Conservation (phyloP, 2,888 invertebrate species). For the Actias luna region DNA sequence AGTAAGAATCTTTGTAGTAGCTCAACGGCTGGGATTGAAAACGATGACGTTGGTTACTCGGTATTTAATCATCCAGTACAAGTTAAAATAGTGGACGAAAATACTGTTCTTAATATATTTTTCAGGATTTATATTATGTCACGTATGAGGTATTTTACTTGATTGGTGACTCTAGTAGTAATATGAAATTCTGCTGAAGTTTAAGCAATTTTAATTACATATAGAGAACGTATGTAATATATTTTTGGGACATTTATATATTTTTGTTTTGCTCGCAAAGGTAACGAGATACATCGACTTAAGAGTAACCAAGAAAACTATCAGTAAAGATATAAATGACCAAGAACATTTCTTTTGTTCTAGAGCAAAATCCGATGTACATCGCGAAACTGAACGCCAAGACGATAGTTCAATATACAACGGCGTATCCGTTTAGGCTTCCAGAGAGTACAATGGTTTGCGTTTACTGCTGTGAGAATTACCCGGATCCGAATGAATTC, state of each 20-base stretch:
- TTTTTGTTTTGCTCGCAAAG: not conserved
- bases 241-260: not conserved
- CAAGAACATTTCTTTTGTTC: slow-evolving; percentile 69
- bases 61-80: too few relatives aligned
- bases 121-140: too few relatives aligned
- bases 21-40: too few relatives aligned
- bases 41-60: too few relatives aligned
- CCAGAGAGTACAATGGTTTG: slow-evolving; percentile 64
- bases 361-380: slow-evolving; percentile 59
- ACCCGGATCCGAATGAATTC: slow-evolving; percentile 49
- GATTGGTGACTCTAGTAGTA: too few relatives aligned
- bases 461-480: slow-evolving; percentile 66
- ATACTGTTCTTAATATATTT: too few relatives aligned
- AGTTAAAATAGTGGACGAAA: too few relatives aligned
- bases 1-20: too few relatives aligned
- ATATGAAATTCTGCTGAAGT: not conserved
- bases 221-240: not conserved
- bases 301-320: slow-evolving; percentile 19
- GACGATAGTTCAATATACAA: slow-evolving; percentile 65
- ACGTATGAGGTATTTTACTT: too few relatives aligned
- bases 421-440: slow-evolving; percentile 71
- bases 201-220: not conserved
- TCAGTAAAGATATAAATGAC: slow-evolving; percentile 18
- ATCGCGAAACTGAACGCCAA: slow-evolving; percentile 69
- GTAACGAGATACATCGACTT: not conserved